phyloP scores from a whole-genome alignment of 2,113 vertebrate genomes.

The Myrmecobius fasciatus region DNA sequence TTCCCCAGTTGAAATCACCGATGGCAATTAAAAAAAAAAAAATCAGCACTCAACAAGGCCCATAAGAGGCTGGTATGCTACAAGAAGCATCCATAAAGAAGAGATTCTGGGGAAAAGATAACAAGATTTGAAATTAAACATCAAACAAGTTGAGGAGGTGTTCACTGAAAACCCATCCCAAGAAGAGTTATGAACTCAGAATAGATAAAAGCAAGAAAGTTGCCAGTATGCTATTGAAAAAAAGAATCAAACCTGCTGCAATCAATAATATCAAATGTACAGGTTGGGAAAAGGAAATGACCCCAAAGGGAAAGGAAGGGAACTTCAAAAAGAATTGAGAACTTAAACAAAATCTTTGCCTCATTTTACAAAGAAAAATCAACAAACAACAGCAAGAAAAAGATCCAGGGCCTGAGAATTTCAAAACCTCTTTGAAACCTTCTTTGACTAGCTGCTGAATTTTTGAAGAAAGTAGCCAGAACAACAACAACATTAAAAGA shows the following conservation, averaged over 20 bases:
- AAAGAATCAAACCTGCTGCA: constrained; percentile 13
- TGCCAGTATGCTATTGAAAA: constrained; percentile 42
- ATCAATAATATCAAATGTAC: constrained; percentile 25
- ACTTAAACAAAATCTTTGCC: constrained; percentile 66
- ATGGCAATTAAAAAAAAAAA: constrained; percentile 57
- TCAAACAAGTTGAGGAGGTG: constrained; percentile 66
- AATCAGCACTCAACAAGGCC: constrained; percentile 50
- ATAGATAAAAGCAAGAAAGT: constrained; percentile 14
- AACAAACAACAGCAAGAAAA: background rate
- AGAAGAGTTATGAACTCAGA: constrained; percentile 66
- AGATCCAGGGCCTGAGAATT: constrained; percentile 42
- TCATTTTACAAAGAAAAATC: constrained; percentile 51
- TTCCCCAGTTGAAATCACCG: constrained; percentile 42
- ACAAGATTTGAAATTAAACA: constrained; percentile 74
- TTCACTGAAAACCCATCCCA: constrained; percentile 68
- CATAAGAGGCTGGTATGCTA: constrained; percentile 46
- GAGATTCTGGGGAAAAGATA: constrained; percentile 53
- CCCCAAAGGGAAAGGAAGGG: constrained; percentile 34
- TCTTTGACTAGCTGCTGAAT: constrained; percentile 33
- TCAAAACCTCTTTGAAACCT: constrained; percentile 66
- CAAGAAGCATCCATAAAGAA: constrained; percentile 64
- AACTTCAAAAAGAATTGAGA: constrained; percentile 58
- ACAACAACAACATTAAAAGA: constrained; percentile 18
- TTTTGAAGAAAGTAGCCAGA: constrained; percentile 8
- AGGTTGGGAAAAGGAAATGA: constrained; percentile 25